Evolutionary conservation across 64 coral and sea anemone species (phyloP).

Genomic region (Platygyra sinensis): DNA sequence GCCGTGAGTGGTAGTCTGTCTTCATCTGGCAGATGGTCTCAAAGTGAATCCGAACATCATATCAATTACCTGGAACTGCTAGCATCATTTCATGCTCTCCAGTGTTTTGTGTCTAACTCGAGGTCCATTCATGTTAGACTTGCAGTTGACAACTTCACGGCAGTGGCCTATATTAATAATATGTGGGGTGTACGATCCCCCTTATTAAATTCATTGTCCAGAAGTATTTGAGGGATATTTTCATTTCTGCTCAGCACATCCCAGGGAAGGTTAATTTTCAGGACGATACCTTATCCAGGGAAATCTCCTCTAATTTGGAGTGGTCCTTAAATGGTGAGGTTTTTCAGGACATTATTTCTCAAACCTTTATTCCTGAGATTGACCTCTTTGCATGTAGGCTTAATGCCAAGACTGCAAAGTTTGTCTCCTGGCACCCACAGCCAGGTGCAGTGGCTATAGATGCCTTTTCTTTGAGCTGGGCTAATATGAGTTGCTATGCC

Average conservation of each 20-base stretch:
- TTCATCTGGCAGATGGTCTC: constrained; percentile 25
- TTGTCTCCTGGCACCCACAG: constrained; percentile 66
- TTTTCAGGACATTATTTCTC: constrained; percentile 14
- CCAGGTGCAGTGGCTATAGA: constrained; percentile 37
- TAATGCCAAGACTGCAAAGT: constrained; percentile 43
- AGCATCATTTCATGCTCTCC: constrained; percentile 31
- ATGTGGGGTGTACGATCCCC: constrained; percentile 53
- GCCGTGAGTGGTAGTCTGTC: not conserved
- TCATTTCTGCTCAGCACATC: constrained; percentile 57
- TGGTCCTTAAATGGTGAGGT: constrained; percentile 35
- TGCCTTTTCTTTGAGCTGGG: constrained; percentile 65
- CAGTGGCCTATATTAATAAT: constrained; percentile 46
- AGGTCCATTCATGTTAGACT: constrained; percentile 31
- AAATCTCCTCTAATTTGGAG: constrained; percentile 48
- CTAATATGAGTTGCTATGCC: constrained; percentile 58
- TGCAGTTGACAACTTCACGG: constrained; percentile 44
- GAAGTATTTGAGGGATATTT: constrained; percentile 39
- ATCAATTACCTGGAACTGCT: constrained; percentile 45
- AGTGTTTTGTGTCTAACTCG: constrained; percentile 21
- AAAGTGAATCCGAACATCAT: constrained; percentile 2
- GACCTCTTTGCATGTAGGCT: constrained; percentile 74
- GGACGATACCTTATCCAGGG: constrained; percentile 37
- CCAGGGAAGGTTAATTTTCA: constrained; percentile 56
- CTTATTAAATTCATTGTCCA: not conserved
- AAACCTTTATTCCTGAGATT: constrained; percentile 37